Percentiles rank a stretch among this genome's conserved stretches.
phyloP scores from a whole-genome alignment of 1,140 invertebrate genomes.

The Papilio xuthus region DNA sequence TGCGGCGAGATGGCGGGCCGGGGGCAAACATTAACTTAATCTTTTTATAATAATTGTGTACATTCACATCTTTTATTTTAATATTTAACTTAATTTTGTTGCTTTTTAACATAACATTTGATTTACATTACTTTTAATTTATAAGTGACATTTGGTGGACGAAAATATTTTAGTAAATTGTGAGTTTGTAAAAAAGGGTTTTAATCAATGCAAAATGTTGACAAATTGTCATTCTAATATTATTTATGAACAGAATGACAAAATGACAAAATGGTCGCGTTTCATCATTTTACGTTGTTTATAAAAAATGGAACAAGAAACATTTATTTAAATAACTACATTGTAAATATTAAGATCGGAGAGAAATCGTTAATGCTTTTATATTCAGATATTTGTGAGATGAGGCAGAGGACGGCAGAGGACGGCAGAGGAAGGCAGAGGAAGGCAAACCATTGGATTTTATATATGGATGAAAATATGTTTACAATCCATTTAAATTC shows the following conservation, averaged over 20 bases:
- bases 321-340: conserved; percentile 58
- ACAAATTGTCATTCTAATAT: conserved; percentile 57
- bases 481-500: conserved; percentile 72
- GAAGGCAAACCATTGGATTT: conserved; percentile 66
- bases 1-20: too few relatives aligned
- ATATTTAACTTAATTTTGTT: neutral
- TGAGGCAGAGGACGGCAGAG: too few relatives aligned
- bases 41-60: too few relatives aligned
- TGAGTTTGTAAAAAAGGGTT: neutral
- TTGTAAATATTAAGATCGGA: conserved; percentile 68
- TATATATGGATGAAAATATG: conserved; percentile 66
- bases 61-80: neutral
- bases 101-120: neutral
- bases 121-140: neutral
- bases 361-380: conserved; percentile 54
- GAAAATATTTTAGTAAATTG: neutral
- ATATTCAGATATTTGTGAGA: conserved; percentile 52
- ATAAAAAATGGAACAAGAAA: conserved; percentile 37
- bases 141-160: conserved; percentile 9
- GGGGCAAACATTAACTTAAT: neutral
- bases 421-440: too few relatives aligned
- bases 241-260: conserved; percentile 63
- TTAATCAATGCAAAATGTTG: neutral
- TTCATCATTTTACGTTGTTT: neutral
- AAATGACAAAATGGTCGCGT: too few relatives aligned